Base-by-base conservation (phyloP, 2,797 vertebrate species). In the Phoebastria nigripes region DNA sequence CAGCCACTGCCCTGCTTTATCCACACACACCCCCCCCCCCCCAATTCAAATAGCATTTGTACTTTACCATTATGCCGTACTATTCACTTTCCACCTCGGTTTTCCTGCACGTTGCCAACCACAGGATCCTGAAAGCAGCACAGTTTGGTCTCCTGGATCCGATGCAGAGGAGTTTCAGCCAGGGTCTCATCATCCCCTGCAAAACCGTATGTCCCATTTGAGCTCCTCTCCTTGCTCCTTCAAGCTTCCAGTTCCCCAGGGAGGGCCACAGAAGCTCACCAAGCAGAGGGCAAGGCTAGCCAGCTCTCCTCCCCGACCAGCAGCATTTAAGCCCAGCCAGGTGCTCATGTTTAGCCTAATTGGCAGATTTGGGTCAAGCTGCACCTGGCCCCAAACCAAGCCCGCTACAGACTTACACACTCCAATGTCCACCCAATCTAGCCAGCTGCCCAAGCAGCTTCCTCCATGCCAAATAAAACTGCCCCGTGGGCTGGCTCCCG, bases 11-110 rank as follows among this genome's bases (percentile, higher is more conserved):
- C 9, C 22, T 37, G 25, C 8, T 65, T n/a, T 6, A 18, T 3
- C 9, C 42, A 35, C 35, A n/a, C n/a, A n/a, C n/a, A n/a, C 66
- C 37, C 37, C 37, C 37, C 47, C 8, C 19, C 6, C 28, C 63
- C 19, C 52, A 44, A 4, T 2, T 21, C 76, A 15, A 39, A 44
- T 0, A 49, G 16, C 59, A 20, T 4, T 26, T 15, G 7, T 15
- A 33, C 18, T 14, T 15, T 0, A 37, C 41, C 46, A 8, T 16
- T 3, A 1, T 3, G 2, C 7, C 28, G 15, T 1, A 5, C 22
- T 28, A 35, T 41, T 41, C 24, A 20, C 84, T 13, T 9, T 14
- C 22, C 79, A 58, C 72, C 42, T 39, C 11, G 39, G 10, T 17
- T 51, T 66, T 42, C 37, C 55, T 8, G 10, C 37, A 1, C 0